Evolutionary conservation across 2,888 invertebrate genomes (phyloP).

Genomic region (Trichogramma evanescens): DNA sequence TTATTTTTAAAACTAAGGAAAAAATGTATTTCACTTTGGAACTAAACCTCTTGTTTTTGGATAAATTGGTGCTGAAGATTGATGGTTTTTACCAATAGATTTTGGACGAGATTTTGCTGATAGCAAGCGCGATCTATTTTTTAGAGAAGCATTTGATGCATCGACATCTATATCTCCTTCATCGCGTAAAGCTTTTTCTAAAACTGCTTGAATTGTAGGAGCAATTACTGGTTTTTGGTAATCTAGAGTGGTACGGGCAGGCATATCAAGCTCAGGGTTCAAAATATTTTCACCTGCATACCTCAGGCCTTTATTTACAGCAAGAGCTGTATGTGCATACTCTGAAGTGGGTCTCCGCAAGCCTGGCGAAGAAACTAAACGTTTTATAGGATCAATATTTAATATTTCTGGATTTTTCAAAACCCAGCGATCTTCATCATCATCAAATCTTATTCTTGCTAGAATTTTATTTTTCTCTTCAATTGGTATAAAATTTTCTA

Average conservation of each 20-base stretch:
- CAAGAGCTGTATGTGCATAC: constrained; percentile 53
- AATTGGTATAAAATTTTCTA: constrained; percentile 83
- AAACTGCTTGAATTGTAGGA: constrained; percentile 60
- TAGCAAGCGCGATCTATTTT: constrained; percentile 36
- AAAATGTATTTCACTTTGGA: constrained; percentile 34
- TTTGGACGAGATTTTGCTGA: constrained; percentile 39
- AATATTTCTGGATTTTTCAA: constrained; percentile 46
- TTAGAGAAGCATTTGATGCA: constrained; percentile 38
- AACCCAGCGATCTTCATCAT: constrained; percentile 74
- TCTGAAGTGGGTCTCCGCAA: constrained; percentile 60
- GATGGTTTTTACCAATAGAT: constrained; percentile 39
- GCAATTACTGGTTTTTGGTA: constrained; percentile 66
- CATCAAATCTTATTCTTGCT: constrained; percentile 70
- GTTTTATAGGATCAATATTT: constrained; percentile 47
- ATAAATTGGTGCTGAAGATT: constrained; percentile 43
- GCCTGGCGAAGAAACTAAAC: constrained; percentile 60
- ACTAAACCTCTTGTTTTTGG: constrained; percentile 45
- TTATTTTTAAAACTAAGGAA: too few species aligned
- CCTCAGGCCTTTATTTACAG: constrained; percentile 49
- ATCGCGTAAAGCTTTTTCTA: constrained; percentile 43
- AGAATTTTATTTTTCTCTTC: constrained; percentile 71
- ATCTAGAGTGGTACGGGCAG: constrained; percentile 67
- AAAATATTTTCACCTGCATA: constrained; percentile 64
- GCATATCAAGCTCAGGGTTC: constrained; percentile 68
- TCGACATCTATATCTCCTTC: constrained; percentile 46